Conservation (phyloP, 2,888 invertebrate genomes). For the Pterostichus madidus region DNA sequence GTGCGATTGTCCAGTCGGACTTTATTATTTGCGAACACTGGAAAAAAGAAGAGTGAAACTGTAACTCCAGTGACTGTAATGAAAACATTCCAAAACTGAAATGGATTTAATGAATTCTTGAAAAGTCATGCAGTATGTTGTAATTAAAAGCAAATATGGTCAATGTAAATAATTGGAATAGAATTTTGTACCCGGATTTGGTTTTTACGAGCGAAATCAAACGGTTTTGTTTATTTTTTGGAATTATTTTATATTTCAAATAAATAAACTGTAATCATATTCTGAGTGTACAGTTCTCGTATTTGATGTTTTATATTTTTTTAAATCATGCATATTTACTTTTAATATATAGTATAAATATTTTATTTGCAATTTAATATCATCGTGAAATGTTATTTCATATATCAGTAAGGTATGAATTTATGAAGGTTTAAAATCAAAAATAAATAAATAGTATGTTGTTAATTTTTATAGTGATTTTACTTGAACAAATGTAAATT, state of each 20-base stretch:
- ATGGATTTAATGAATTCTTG: slow-evolving; percentile 60
- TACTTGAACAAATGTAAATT: neutral
- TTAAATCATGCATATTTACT: slow-evolving; percentile 14
- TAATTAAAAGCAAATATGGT: slow-evolving; percentile 56
- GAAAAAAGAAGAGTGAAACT: slow-evolving; percentile 53
- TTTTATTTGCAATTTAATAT: slow-evolving; percentile 9
- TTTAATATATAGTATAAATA: slow-evolving; percentile 27
- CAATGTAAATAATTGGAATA: slow-evolving; percentile 9
- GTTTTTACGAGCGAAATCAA: neutral
- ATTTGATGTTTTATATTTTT: neutral
- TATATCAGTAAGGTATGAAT: no score
- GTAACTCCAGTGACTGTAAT: slow-evolving; percentile 46
- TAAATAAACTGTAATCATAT: slow-evolving; percentile 12
- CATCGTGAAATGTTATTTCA: neutral
- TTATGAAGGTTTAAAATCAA: neutral
- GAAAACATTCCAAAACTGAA: slow-evolving; percentile 61
- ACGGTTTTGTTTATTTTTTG: slow-evolving; percentile 31
- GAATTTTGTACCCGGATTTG: neutral
- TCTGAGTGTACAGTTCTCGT: neutral
- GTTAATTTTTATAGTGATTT: no score
- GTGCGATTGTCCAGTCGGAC: slow-evolving; percentile 49
- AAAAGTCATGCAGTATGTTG: slow-evolving; percentile 48
- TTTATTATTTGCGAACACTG: slow-evolving; percentile 59
- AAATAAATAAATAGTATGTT: no score
- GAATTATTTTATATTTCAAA: slow-evolving; percentile 23